Conservation (phyloP, 2,113 vertebrate species). For the Phrynosoma blainvillii region DNA sequence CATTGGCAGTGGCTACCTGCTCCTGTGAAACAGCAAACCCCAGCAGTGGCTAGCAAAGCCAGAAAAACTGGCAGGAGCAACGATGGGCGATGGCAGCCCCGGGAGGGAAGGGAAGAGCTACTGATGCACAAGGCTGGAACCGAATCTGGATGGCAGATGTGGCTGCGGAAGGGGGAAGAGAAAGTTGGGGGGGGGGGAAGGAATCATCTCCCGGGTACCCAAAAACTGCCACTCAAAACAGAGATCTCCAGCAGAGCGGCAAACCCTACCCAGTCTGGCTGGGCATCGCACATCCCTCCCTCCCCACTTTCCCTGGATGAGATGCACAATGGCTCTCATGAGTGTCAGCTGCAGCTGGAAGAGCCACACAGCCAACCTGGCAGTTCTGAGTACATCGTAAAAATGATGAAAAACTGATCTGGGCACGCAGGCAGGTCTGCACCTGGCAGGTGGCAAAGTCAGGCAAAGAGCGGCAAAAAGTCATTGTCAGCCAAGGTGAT, state of each 20-base stretch:
- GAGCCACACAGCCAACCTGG: background rate
- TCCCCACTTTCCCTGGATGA: background rate
- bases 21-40: background rate
- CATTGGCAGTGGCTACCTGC: conserved; percentile 37
- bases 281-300: background rate
- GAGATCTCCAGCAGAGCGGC: background rate
- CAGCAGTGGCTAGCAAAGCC: conserved; percentile 9
- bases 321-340: fast-evolving
- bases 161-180: background rate
- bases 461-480: background rate
- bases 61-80: background rate
- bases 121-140: background rate
- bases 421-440: background rate
- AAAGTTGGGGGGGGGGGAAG: background rate
- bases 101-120: background rate
- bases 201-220: background rate
- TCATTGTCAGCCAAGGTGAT: no score
- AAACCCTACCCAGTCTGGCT: background rate
- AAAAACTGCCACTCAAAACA: background rate
- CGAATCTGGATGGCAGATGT: background rate
- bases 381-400: background rate
- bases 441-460: background rate
- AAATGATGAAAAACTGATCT: background rate
- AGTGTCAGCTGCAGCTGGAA: background rate
- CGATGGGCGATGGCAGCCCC: background rate